Conservation (phyloP, 53 echinoderm and acorn worm species). For the Mesocentrotus franciscanus region DNA sequence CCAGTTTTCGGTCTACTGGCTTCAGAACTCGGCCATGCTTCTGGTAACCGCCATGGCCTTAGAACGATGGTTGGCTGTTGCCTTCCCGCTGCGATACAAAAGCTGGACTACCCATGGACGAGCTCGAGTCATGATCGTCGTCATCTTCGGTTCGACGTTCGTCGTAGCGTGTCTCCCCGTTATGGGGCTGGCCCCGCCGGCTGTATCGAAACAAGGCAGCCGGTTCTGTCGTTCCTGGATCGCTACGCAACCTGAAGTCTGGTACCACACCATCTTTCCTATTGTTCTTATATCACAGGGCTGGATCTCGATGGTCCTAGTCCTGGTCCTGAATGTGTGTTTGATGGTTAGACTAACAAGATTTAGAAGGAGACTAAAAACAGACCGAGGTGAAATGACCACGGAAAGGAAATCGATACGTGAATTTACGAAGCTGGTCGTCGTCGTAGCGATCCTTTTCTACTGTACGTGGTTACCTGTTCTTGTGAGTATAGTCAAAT, state of each 20-base stretch:
- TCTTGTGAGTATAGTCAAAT: slow-evolving; percentile 81
- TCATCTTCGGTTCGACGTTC: slow-evolving; percentile 83
- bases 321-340: slow-evolving; percentile 85
- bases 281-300: slow-evolving; percentile 86
- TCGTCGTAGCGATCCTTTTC: slow-evolving; percentile 92
- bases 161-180: slow-evolving; percentile 82
- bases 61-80: slow-evolving; percentile 86
- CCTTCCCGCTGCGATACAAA: slow-evolving; percentile 89
- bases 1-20: slow-evolving; percentile 93
- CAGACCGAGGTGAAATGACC: slow-evolving; percentile 51
- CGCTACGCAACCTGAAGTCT: slow-evolving; percentile 79
- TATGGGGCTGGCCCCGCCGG: slow-evolving; percentile 87
- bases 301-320: slow-evolving; percentile 88
- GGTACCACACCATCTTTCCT: slow-evolving; percentile 82
- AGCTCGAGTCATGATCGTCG: slow-evolving; percentile 75
- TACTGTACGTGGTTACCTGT: slow-evolving; percentile 97
- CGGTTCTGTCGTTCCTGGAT: slow-evolving; percentile 89
- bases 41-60: slow-evolving; percentile 92
- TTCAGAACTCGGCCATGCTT: slow-evolving; percentile 91
- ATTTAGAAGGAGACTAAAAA: slow-evolving; percentile 77
- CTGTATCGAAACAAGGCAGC: slow-evolving; percentile 66
- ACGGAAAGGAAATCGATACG: slow-evolving; percentile 74
- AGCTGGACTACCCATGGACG: slow-evolving; percentile 79
- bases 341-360: slow-evolving; percentile 77
- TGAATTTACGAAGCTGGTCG: slow-evolving; percentile 91